These are phyloP conservation scores for Cyclargus thomasi DNA, from an alignment of 1,140 invertebrate genomes.

Conservation along the genomic window DNA sequence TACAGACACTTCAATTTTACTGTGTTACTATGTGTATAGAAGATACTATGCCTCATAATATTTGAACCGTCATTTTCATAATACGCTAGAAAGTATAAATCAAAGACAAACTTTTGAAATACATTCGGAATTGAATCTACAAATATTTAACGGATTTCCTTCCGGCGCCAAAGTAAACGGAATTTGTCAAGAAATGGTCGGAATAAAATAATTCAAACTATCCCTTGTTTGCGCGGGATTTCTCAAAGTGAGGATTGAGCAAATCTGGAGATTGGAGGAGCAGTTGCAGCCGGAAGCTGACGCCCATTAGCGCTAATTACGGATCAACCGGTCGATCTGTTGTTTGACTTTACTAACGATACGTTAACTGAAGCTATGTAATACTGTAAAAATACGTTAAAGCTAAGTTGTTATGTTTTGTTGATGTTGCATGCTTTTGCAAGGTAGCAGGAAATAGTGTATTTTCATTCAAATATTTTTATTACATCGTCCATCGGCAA, in stretches of 20 bases:
- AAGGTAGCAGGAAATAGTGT: no score
- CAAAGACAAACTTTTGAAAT: not conserved
- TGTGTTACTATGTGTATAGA: no score
- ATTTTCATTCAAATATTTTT: no score
- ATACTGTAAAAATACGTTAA: not conserved
- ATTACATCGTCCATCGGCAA: no score
- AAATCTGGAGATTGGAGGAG: conserved; percentile 26
- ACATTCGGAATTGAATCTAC: not conserved
- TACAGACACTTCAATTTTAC: no score
- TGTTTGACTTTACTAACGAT: conserved; percentile 19
- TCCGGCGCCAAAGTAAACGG: conserved; percentile 4
- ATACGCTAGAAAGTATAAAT: not conserved
- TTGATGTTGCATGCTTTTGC: not conserved
- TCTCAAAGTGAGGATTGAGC: conserved; percentile 12
- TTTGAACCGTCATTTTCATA: no score
- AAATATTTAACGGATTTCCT: conserved; percentile 2
- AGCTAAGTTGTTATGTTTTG: not conserved
- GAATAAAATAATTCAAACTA: conserved; percentile 18
- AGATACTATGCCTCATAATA: no score
- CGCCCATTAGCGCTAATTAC: conserved; percentile 42
- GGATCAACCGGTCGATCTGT: conserved; percentile 28
- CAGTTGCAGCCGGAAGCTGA: conserved; percentile 34
- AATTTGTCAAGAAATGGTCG: conserved; percentile 17
- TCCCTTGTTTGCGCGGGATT: conserved; percentile 18
- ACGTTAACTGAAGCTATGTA: not conserved